Evolutionary conservation across 2,888 invertebrate species (phyloP), one percentile per base, ranked within the genome.

Genomic region (Oscheius myriophilus): DNA sequence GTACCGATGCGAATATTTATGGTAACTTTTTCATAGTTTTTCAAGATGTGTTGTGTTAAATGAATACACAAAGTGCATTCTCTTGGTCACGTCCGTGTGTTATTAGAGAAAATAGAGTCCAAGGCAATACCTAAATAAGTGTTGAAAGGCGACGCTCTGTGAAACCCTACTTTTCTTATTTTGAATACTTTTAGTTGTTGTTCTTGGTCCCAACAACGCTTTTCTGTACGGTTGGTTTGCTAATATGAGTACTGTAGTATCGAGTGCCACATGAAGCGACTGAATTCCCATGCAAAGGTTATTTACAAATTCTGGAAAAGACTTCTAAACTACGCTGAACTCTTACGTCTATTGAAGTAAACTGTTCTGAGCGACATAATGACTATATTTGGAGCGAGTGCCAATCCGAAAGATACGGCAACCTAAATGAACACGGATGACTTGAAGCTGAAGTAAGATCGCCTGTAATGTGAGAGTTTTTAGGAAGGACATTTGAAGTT

Each of bases 141-240:
- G 9, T 33, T 33, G 3, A 33, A n/a, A n/a, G n/a, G n/a, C n/a
- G 33, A 3, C 9, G 4, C 33, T 33, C 4, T 6, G 33, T 6
- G 3, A 33, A 33, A 6, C 33, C 33, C 33, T 6, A 33, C 33
- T 33, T 9, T 33, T 33, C 9, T 33, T 33, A 33, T 9, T 33
- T 9, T 33, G 33, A 3, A 33, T 33, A 6, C 4, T 33, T 33
- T 33, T 33, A 18, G 21, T 49, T 49, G 11, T 49, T 18, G 1
- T 49, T 18, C 49, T 25, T 54, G 25, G 9, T 6, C 49, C 26
- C 18, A 61, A 49, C 4, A 61, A 16, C 1, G 46, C 49, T n/a
- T 61, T 39, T 33, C 61, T 25, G 46, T 61, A 61, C 12, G 61
- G 49, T n/a, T 16, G 14, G 18, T 61, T 61, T 25, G 18, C 26